Conservation (phyloP, 2,797 vertebrate genomes). For the Rhyacichthys aspro region DNA sequence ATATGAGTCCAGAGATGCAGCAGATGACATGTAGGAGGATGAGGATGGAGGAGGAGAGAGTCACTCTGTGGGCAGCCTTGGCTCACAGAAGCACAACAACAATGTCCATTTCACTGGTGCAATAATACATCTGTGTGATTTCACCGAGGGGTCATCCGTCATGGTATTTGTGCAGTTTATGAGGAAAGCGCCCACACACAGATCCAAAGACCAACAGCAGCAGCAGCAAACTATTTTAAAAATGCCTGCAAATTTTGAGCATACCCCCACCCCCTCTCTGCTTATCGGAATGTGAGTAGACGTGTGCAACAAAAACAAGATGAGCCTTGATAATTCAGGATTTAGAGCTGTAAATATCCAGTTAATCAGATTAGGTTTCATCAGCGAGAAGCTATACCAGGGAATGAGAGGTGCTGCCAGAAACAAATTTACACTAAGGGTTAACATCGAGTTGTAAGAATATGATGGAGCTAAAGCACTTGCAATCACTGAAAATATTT, state of each 20-base stretch:
- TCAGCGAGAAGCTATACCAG: constrained; percentile 40
- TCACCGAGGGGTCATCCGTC: constrained; percentile 4
- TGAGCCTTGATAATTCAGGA: constrained; percentile 62
- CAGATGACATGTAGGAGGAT: constrained; percentile 75
- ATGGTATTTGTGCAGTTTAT: constrained; percentile 5
- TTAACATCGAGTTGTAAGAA: constrained; percentile 1
- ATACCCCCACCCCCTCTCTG: constrained; percentile 2
- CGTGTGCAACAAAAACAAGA: constrained; percentile 49
- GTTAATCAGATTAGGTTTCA: constrained; percentile 78
- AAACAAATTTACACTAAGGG: constrained; percentile 41
- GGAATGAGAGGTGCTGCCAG: constrained; percentile 22
- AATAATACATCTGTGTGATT: constrained; percentile 33
- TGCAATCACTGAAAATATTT: too few species aligned
- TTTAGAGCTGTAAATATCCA: constrained; percentile 75
- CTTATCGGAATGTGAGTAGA: constrained; percentile 15
- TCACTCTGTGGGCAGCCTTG: constrained; percentile 65
- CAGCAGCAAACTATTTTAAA: constrained; percentile 5
- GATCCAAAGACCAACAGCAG: constrained; percentile 4
- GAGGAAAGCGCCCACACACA: constrained; percentile 15
- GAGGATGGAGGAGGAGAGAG: constrained; percentile 61
- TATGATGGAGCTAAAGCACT: too few species aligned
- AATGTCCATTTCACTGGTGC: constrained; percentile 42
- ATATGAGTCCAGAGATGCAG: constrained; percentile 54
- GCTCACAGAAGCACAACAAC: constrained; percentile 49
- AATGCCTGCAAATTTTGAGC: constrained; percentile 8